Conservation (phyloP, 2,888 invertebrate species). For the Euclidia mi region DNA sequence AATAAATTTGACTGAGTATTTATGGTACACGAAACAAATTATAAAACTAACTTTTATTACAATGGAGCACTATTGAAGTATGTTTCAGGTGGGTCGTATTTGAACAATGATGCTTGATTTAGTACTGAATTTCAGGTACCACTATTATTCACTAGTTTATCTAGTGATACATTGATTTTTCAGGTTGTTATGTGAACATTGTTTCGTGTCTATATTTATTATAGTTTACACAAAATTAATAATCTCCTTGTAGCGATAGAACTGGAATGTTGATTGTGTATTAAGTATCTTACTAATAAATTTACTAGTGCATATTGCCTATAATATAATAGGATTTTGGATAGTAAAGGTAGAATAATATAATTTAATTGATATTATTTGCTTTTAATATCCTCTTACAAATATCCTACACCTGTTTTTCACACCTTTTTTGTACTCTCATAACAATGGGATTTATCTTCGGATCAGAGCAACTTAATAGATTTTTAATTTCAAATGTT, state of each 20-base stretch:
- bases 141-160: slow-evolving; percentile 4
- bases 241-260: neutral
- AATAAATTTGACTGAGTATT: slow-evolving; percentile 34
- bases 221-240: neutral
- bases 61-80: slow-evolving; percentile 41
- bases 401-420: too few relatives aligned
- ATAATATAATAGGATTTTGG: too few relatives aligned
- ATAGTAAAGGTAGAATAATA: too few relatives aligned
- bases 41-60: slow-evolving; percentile 49
- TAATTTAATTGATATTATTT: too few relatives aligned
- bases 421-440: too few relatives aligned
- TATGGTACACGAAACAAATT: slow-evolving; percentile 33
- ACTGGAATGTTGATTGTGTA: neutral
- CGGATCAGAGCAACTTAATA: too few relatives aligned
- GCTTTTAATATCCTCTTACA: too few relatives aligned
- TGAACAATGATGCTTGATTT: slow-evolving; percentile 42
- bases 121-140: slow-evolving; percentile 31
- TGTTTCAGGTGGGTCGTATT: slow-evolving; percentile 50
- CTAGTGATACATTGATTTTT: slow-evolving; percentile 8
- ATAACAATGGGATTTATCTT: too few relatives aligned
- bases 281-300: too few relatives aligned
- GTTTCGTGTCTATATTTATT: neutral
- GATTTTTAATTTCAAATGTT: too few relatives aligned
- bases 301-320: too few relatives aligned
- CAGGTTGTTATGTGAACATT: neutral